These are phyloP conservation scores for Drosophila helvetica DNA, from an alignment of 2,888 invertebrate genomes.

Conservation along the genomic window DNA sequence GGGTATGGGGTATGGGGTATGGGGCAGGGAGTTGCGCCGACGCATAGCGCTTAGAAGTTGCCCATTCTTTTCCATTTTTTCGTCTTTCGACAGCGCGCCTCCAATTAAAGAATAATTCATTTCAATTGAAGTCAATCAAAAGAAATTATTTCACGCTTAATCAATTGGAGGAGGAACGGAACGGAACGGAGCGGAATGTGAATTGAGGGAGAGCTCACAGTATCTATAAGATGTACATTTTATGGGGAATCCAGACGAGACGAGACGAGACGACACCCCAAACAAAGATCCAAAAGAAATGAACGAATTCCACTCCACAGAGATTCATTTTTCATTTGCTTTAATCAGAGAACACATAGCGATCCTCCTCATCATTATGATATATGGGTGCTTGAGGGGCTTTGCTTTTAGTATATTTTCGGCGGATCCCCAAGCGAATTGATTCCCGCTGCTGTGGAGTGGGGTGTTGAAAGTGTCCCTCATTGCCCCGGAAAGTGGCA, in stretches of 20 bases:
- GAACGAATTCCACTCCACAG: constrained; percentile 7
- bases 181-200: constrained; percentile 1
- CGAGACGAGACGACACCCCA: constrained; percentile 8
- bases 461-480: constrained; percentile 51
- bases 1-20: background rate
- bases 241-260: constrained; percentile 7
- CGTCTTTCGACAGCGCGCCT: constrained; percentile 44
- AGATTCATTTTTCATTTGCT: constrained; percentile 32
- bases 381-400: constrained; percentile 53
- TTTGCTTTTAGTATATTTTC: constrained; percentile 56
- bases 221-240: constrained; percentile 7
- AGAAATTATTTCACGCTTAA: constrained; percentile 81
- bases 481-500: constrained; percentile 61
- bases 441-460: constrained; percentile 49
- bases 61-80: background rate
- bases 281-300: constrained; percentile 6
- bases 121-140: constrained; percentile 81
- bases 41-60: constrained; percentile 53
- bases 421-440: constrained; percentile 62
- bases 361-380: constrained; percentile 60
- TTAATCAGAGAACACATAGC: constrained; percentile 8
- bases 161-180: constrained; percentile 65
- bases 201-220: constrained; percentile 10
- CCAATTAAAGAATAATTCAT: constrained; percentile 80
- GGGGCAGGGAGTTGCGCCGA: constrained; percentile 45